Base-by-base conservation (phyloP, 2,888 invertebrate species). In the Dolomedes plantarius region DNA sequence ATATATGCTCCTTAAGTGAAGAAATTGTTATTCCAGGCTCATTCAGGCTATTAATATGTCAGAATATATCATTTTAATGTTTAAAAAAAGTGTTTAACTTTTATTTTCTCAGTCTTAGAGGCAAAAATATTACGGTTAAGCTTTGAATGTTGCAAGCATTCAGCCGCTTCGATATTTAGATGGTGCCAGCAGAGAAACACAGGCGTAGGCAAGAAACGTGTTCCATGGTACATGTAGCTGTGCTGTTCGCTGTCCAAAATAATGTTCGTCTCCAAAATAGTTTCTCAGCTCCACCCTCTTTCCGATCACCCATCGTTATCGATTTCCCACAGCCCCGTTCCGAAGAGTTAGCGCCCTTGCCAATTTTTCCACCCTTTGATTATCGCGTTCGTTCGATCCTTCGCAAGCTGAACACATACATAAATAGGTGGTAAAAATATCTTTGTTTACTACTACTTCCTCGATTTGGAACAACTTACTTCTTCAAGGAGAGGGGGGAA, bases 211-310 rank as follows among this genome's bases (percentile, higher is more conserved):
- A 7, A 46, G 41, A 16, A 16, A 46, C 16, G 16, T 16, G 41
- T 46, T 46, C 16, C 13, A 36, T 5, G 36, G 41, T 46, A 46
- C 16, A 13, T 46, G 41, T 46, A 46, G 41, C 9, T 16, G 41
- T 46, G 6, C 3, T 36, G 36, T 36, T 6, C 36, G 36, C 3
- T 16, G 36, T 36, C 41, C 16, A 46, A 46, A 46, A 46, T 46
- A 46, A 16, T 16, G 2, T 16, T 23, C 23, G 23, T 7, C 23
- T 56, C 62, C 29, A 73, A 85, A 85, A 85, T 85, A 85, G 77
- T 72, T 50, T n/a, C 13, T 39, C 67, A 85, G 83, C 83, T 85
- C 83, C 83, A 85, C 83, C 76, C 83, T 64, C 41, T 72, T 29
- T 23, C 72, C 76, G 67, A 77, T 77, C 77, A 77, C 77, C 77